These are phyloP conservation scores for Paedocypris sp. DNA, from an alignment of 2,113 vertebrate genomes.

Conservation along the genomic window DNA sequence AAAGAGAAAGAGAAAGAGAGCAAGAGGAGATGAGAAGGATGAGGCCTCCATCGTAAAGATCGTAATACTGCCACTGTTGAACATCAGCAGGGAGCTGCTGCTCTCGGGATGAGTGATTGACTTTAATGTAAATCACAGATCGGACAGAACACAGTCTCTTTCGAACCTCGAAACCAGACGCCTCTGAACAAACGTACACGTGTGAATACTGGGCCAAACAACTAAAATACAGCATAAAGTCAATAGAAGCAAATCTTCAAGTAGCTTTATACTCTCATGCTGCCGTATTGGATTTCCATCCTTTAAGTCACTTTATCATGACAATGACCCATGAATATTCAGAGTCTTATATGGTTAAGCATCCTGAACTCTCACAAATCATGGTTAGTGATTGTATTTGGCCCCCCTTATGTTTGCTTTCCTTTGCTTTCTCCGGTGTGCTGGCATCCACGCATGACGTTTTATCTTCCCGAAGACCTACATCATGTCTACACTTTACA, in stretches of 20 bases:
- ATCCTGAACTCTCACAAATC: slow-evolving; percentile 5
- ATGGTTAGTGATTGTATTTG: slow-evolving; percentile 16
- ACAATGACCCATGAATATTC: neutral
- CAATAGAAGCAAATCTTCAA: neutral
- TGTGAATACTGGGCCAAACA: too few relatives aligned
- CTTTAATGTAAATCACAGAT: slow-evolving; percentile 40
- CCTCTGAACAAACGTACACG: neutral
- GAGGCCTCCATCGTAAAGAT: slow-evolving; percentile 40
- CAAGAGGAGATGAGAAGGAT: slow-evolving; percentile 43
- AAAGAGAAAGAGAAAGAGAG: neutral
- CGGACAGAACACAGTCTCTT: slow-evolving; percentile 4
- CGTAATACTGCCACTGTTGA: slow-evolving; percentile 45
- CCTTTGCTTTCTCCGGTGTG: neutral
- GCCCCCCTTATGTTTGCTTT: slow-evolving; percentile 23
- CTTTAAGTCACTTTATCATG: slow-evolving; percentile 4
- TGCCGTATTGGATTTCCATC: slow-evolving; percentile 2
- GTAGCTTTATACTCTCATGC: neutral
- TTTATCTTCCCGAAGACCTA: slow-evolving; percentile 25
- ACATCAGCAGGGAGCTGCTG: slow-evolving; percentile 35
- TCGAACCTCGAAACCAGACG: neutral
- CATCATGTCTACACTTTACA: neutral
- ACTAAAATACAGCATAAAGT: too few relatives aligned
- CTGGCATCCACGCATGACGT: slow-evolving; percentile 8
- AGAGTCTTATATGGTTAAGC: neutral
- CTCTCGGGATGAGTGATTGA: slow-evolving; percentile 33